phyloP scores from a whole-genome alignment of 2,113 vertebrate genomes.

The Cepphus grylle region DNA sequence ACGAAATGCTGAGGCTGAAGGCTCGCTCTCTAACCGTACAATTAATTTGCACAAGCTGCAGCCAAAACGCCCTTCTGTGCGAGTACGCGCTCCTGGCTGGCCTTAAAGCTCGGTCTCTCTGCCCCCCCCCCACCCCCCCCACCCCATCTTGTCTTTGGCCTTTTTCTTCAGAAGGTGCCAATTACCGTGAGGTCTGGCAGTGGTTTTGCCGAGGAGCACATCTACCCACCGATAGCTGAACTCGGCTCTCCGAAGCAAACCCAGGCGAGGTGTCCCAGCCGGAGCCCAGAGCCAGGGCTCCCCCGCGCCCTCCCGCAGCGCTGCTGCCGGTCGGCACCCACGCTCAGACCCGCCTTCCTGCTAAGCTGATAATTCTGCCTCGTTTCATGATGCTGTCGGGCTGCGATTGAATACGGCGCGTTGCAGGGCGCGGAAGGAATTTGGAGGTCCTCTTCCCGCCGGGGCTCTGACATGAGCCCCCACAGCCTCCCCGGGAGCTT shows the following conservation, averaged over 20 bases:
- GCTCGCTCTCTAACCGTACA: background rate
- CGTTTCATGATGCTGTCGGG: accelerated
- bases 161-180: constrained; percentile 20
- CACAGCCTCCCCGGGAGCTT: background rate
- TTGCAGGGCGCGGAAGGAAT: background rate
- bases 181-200: background rate
- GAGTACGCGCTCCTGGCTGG: accelerated
- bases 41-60: background rate
- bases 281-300: accelerated
- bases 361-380: background rate
- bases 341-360: accelerated
- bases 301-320: accelerated
- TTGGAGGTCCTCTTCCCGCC: background rate
- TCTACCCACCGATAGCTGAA: background rate
- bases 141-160: background rate
- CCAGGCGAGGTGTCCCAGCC: background rate
- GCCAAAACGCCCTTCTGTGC: background rate
- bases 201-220: background rate
- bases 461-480: background rate
- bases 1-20: background rate
- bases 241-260: background rate
- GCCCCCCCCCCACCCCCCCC: background rate
- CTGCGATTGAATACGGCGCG: background rate
- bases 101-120: background rate
- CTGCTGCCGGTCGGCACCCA: background rate